Evolutionary conservation across 2,888 invertebrate species (phyloP), one percentile per base, ranked within the genome.

Genomic region (Mythimna pallens): DNA sequence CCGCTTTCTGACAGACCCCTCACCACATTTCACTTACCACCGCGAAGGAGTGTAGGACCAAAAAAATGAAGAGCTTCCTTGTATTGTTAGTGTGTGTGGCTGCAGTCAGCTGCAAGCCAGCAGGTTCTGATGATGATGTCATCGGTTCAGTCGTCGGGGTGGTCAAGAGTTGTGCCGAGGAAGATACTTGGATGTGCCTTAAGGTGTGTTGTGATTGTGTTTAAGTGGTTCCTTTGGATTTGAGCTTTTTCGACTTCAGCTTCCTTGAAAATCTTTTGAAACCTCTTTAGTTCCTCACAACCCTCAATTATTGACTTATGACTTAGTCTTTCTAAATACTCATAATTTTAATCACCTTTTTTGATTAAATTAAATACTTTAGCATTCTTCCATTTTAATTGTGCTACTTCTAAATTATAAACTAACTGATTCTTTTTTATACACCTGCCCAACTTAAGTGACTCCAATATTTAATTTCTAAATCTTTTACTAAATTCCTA

Each of bases 131-230:
- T 70, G 97, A 97, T 65, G 96, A 96, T 84, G 92, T 95, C 81
- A 90, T 98, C 84, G 96, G 97, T 65, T 97, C 97, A 58, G 97
- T 97, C 65, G 93, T 98, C 79, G 97, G 97, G 84, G 97, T 97
- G 87, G 96, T 98, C 87, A 97, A 97, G 92, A 97, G 97, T 87
- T 98, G 98, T 93, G 97, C 97, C 66, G 97, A 97, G 79, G 97
- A 97, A 88, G 97, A 97, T 86, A 95, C 98, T 91, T 96, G 97
- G 80, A 95, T 98, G 93, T 98, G 98, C 90, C 93, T 98, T 83
- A 98, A 98, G 97, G 98, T 98, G 97, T 97, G 96, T 93, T 88
- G 92, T 91, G 90, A 72, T 86, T 65, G 86, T 91, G 91, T 87
- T 74, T 86, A 78, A 82, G 89, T 91, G 90, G 12, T 66, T 70